Evolutionary conservation across 2,797 vertebrate genomes (phyloP), one percentile per base, ranked within the genome.

Genomic region (Carcharodon carcharias): DNA sequence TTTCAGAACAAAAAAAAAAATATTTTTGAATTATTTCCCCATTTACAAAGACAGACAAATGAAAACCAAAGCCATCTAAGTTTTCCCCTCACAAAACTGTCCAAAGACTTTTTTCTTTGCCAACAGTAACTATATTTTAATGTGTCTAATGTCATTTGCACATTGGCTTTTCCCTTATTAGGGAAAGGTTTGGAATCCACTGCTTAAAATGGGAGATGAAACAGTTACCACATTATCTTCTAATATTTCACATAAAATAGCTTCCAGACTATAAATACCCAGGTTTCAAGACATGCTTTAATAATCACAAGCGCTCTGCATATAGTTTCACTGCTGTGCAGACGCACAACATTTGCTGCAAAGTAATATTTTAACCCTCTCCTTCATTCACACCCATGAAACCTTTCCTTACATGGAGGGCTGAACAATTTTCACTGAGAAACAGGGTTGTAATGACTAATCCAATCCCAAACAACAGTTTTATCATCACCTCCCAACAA

Each of bases 221-320:
- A 95, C 94, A 77, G 50, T 77, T 95, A 95, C 94, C 67, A 95
- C 50, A n/a, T 56, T 54, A 95, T 77, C 94, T 95, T 95, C 94
- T 95, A 95, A 95, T 95, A 71, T 95, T 95, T 95, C 94, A 95
- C 94, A 71, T 73, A 73, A 95, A 95, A 95, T 95, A 95, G 50
- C 94, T 77, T 54, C 56, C 94, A 95, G 50, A 54, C 94, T 95
- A 95, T 95, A 95, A 95, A 95, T 95, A 95, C 69, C 69, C 94
- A 73, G 69, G n/a, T 73, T 95, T 95, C 77, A 95, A 77, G 94
- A 63, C 89, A 95, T 95, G 67, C 94, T 77, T 95, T 95, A 77
- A 77, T 54, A 73, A 95, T 45, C 69, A 95, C 94, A 77, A 54
- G 50, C 45, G 16, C 94, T 73, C 69, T 95, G 21, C 69, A 71